Base-by-base conservation (phyloP, 2,888 invertebrate species). In the Platynereis dumerilii region DNA sequence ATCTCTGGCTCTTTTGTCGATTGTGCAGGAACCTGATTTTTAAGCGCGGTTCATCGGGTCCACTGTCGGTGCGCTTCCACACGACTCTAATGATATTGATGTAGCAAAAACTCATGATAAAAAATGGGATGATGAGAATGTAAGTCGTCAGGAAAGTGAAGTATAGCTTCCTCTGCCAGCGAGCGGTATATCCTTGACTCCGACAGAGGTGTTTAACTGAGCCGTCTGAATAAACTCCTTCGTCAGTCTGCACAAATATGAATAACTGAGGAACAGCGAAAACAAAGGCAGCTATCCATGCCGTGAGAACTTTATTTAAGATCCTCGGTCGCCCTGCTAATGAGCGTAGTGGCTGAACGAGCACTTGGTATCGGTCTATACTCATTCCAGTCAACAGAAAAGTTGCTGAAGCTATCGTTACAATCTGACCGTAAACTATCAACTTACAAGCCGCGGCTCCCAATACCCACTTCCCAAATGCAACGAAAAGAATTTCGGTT, bases 141-240 rank as follows among this genome's bases (percentile, higher is more conserved):
- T 84, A 85, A 58, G 75, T 71, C 10, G 85, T 84, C 34, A 83
- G 77, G 76, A 82, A 85, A 22, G 82, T 78, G 63, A 85, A 83
- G 73, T 85, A 84, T 5, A 83, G 71, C 69, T 85, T 85, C 2
- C 85, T 74, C 69, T 85, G 85, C 85, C 86, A 85, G 52, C 75
- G 73, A 0, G 78, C 80, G 22, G 83, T 83, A 74, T 86, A 86
- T 15, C 85, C 86, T 1, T 73, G 72, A 69, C 85, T 84, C 56
- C 74, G 71, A 69, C 86, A 86, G 59, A 76, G 71, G 64, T 79
- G 78, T n/a, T 78, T 73, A 0, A 76, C 69, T 5, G 72, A 71
- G 1, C 82, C 82, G 54, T 81, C 79, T 2, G 72, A 71, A 52
- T 77, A 74, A 15, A 70, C 69, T 2, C 75, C 78, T 29, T 74